phyloP scores from a whole-genome alignment of 2,797 vertebrate species.

The Clamator glandarius region DNA sequence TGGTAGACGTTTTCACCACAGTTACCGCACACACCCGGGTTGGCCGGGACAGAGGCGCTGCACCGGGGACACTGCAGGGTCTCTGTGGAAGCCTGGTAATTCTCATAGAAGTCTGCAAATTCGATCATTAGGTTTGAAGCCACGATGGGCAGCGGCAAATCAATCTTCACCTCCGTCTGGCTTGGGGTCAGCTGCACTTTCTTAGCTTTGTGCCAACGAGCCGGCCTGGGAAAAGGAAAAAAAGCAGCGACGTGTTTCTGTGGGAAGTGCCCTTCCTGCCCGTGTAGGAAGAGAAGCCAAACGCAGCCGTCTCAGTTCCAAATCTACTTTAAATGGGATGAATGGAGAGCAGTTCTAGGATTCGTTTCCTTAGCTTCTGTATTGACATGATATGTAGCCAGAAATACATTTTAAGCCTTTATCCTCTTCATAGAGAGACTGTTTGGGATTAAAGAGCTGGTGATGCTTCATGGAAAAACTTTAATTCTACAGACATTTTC shows the following conservation, averaged over 20 bases:
- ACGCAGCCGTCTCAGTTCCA: neutral
- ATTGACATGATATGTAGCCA: conserved; percentile 60
- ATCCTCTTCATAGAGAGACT: conserved; percentile 63
- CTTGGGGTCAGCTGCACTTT: conserved; percentile 96
- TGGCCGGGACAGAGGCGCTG: conserved; percentile 96
- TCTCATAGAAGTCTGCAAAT: conserved; percentile 98
- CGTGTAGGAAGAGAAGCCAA: neutral
- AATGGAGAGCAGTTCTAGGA: conserved; percentile 54
- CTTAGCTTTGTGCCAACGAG: conserved; percentile 99
- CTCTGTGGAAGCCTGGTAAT: conserved; percentile 98
- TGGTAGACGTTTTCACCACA: conserved; percentile 98
- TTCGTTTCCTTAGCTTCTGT: conserved; percentile 55
- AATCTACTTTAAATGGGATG: conserved; percentile 56
- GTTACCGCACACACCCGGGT: conserved; percentile 97
- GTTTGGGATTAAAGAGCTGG: conserved; percentile 65
- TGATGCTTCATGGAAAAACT: conserved; percentile 65
- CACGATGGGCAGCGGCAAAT: conserved; percentile 94
- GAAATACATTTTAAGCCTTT: conserved; percentile 70
- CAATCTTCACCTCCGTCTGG: conserved; percentile 98
- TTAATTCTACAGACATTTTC: conserved; percentile 62
- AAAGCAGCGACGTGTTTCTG: neutral
- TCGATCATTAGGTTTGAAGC: conserved; percentile 99
- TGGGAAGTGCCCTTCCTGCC: neutral
- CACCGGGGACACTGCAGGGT: conserved; percentile 98
- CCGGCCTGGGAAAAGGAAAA: conserved; percentile 81